Base-by-base conservation (phyloP, 1,140 invertebrate genomes). In the Nymphalis io region DNA sequence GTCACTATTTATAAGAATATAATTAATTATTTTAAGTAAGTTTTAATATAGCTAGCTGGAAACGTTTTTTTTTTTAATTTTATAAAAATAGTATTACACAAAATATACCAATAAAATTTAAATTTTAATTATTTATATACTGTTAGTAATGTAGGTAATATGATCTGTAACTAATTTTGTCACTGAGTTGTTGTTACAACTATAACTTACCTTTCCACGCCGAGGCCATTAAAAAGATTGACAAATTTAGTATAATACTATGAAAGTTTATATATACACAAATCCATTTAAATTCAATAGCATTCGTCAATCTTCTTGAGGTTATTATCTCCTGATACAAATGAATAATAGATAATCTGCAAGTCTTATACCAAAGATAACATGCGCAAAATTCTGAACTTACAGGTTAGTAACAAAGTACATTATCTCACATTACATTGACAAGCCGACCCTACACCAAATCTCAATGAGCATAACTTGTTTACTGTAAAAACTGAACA, bases 401-500 rank as follows among this genome's bases (percentile, higher is more conserved):
- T 58, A 46, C 33, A 60, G 57, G 69, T 72, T 75, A 68, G 73
- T 70, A 68, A 74, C 68, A 73, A 60, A 59, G 53, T 40, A 33
- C 16, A 68, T 68, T 27, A 27, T 13, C 42, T 59, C 66, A 74
- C 65, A 60, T 67, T 64, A 68, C 74, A 65, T 42, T 27, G 53
- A 75, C 79, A 78, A 76, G 79, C 75, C 78, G 74, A 79, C 82
- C 84, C 76, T 84, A 76, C 16, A 51, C 70, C 46, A 72, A 70
- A 74, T 60, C 76, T 79, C 67, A 79, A 78, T 78, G 73, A 63
- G 62, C 63, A 65, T 82, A 88, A 90, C 87, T 83, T 84, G 87
- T 89, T 89, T 88, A 83, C 75, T 85, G 70, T 84, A 79, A 85
- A 81, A 80, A 86, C 74, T 77, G 66, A 88, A 84, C 79, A 68